phyloP scores from a whole-genome alignment of 2,888 invertebrate species.

The Nebria salina region DNA sequence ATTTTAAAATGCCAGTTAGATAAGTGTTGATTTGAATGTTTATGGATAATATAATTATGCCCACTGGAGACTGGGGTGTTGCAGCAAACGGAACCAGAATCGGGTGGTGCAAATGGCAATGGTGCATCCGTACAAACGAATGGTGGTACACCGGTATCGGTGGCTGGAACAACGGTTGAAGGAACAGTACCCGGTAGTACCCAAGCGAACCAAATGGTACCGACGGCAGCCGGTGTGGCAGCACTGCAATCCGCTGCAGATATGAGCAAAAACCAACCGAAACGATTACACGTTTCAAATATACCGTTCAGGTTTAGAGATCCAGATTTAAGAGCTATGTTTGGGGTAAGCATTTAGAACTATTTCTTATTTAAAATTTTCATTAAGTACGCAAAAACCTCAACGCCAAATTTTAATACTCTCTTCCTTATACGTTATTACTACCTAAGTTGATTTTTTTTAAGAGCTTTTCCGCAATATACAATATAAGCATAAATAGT shows the following conservation, averaged over 20 bases:
- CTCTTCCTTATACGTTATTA: background rate
- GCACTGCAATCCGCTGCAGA: constrained; percentile 61
- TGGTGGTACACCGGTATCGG: constrained; percentile 58
- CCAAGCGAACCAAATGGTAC: constrained; percentile 66
- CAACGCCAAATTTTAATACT: too few species aligned
- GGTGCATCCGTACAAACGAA: constrained; percentile 58
- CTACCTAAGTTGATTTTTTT: too few species aligned
- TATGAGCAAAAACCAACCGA: constrained; percentile 80
- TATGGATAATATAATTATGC: constrained; percentile 25
- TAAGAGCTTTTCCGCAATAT: too few species aligned
- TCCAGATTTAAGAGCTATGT: constrained; percentile 97
- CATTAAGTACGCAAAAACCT: too few species aligned
- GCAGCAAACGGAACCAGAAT: constrained; percentile 70
- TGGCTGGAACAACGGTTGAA: constrained; percentile 50
- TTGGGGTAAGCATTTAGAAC: constrained; percentile 82
- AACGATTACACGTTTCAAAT: constrained; percentile 98
- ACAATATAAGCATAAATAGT: too few species aligned
- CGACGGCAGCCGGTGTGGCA: constrained; percentile 61
- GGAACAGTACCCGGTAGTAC: constrained; percentile 63
- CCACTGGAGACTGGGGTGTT: constrained; percentile 66
- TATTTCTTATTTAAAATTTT: constrained; percentile 45
- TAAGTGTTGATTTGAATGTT: constrained; percentile 10
- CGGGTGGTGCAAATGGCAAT: constrained; percentile 59
- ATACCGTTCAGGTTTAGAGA: constrained; percentile 99
- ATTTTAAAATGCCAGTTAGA: background rate